phyloP scores from a whole-genome alignment of 2,113 vertebrate genomes.

The Mohoua ochrocephala region DNA sequence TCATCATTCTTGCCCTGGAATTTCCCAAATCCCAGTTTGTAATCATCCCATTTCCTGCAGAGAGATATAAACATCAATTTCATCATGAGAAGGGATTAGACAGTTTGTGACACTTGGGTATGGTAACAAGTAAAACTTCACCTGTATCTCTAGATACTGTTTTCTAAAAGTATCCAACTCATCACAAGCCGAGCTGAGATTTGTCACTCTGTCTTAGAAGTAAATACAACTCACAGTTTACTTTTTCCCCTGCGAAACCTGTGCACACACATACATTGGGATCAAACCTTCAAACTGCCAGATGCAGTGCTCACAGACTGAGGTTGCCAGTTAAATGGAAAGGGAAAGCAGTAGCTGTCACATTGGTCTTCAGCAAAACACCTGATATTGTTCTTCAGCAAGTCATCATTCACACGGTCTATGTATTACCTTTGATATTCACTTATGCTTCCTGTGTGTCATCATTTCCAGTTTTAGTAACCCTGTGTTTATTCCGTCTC shows the following conservation, averaged over 20 bases:
- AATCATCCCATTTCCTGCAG: conserved; percentile 86
- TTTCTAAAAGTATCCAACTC: not conserved
- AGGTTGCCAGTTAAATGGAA: not conserved
- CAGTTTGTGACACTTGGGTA: not conserved
- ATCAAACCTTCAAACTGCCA: not conserved
- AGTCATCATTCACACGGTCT: not conserved
- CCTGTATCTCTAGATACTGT: not conserved
- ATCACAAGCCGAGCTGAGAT: not conserved
- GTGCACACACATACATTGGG: not conserved
- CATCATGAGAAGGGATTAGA: not conserved
- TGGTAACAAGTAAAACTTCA: not conserved
- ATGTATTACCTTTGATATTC: not conserved
- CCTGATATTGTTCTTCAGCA: not conserved
- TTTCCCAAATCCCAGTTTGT: conserved; percentile 86
- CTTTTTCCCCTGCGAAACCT: not conserved
- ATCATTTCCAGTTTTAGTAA: not conserved
- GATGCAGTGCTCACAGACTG: not conserved
- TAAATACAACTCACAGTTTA: not conserved
- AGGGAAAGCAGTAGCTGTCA: not conserved
- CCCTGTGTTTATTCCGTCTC: not conserved
- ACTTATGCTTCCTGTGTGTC: not conserved
- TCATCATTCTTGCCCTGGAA: conserved; percentile 85
- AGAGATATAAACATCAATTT: not conserved
- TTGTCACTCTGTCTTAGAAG: not conserved
- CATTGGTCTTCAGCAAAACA: not conserved